These are phyloP conservation scores for Corythornis vintsioides DNA, from an alignment of 2,113 vertebrate species.

Conservation along the genomic window DNA sequence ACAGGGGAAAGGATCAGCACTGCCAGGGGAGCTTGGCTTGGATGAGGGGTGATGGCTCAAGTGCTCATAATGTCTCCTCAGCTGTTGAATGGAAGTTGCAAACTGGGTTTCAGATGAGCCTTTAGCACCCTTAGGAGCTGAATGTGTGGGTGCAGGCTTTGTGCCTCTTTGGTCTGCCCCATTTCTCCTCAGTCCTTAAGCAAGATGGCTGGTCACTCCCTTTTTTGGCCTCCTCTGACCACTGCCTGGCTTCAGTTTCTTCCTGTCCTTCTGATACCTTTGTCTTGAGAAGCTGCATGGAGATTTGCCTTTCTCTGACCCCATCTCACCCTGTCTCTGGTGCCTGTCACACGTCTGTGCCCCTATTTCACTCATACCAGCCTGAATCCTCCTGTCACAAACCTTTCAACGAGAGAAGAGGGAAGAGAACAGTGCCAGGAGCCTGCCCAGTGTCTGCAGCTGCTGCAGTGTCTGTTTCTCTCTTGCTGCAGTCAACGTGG, in stretches of 20 bases:
- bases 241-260: not conserved
- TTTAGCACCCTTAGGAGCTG: not conserved
- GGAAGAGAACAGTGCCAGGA: not conserved
- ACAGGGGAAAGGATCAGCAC: not conserved
- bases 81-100: not conserved
- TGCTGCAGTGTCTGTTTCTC: not conserved
- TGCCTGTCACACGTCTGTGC: not conserved
- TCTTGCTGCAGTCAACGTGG: constrained; percentile 81
- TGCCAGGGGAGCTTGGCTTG: not conserved
- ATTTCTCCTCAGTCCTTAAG: not conserved
- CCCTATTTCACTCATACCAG: not conserved
- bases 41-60: not conserved
- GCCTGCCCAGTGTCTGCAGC: not conserved
- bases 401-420: not conserved
- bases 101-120: not conserved
- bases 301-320: not conserved
- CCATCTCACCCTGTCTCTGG: not conserved
- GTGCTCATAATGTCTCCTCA: not conserved
- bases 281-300: not conserved
- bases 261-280: not conserved
- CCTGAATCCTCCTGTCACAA: not conserved
- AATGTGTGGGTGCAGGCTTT: not conserved
- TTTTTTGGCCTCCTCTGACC: not conserved
- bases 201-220: not conserved
- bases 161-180: not conserved